A percentile compares a stretch with the other conserved stretches of the same genome.
Conservation (phyloP, 2,888 invertebrate genomes). For the Xestoiulus laeticollis region DNA sequence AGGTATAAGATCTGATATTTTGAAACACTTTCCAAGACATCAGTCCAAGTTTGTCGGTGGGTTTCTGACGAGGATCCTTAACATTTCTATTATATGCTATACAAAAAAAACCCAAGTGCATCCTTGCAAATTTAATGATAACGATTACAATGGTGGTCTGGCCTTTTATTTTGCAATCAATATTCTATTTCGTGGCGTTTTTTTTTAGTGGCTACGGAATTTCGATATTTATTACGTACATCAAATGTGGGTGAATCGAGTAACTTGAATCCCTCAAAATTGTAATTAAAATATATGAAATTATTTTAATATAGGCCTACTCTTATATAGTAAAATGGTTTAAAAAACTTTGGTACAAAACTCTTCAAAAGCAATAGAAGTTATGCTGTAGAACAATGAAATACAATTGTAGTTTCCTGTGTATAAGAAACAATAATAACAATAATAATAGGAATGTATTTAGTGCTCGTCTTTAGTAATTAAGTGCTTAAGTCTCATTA, state of each 20-base stretch:
- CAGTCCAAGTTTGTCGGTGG: background rate
- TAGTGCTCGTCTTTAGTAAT: too few species aligned
- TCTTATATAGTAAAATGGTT: too few species aligned
- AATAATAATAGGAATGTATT: too few species aligned
- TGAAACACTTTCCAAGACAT: background rate
- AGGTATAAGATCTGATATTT: background rate
- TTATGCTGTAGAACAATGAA: too few species aligned
- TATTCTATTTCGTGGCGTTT: background rate
- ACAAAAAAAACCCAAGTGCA: background rate
- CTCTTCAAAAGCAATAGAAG: too few species aligned
- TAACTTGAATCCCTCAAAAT: too few species aligned
- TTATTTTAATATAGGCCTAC: too few species aligned
- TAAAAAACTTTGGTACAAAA: too few species aligned
- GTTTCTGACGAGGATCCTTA: background rate
- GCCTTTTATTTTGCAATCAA: background rate
- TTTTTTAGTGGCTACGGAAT: background rate
- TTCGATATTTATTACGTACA: background rate
- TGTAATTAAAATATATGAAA: too few species aligned
- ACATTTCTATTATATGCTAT: background rate
- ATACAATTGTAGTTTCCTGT: too few species aligned
- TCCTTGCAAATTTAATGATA: background rate
- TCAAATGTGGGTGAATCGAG: background rate
- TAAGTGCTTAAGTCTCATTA: too few species aligned
- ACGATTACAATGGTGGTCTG: background rate
- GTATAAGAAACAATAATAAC: too few species aligned